Evolutionary conservation across 2,888 invertebrate species (phyloP), one percentile per base, ranked within the genome.

Genomic region (Perizoma affinitatum): DNA sequence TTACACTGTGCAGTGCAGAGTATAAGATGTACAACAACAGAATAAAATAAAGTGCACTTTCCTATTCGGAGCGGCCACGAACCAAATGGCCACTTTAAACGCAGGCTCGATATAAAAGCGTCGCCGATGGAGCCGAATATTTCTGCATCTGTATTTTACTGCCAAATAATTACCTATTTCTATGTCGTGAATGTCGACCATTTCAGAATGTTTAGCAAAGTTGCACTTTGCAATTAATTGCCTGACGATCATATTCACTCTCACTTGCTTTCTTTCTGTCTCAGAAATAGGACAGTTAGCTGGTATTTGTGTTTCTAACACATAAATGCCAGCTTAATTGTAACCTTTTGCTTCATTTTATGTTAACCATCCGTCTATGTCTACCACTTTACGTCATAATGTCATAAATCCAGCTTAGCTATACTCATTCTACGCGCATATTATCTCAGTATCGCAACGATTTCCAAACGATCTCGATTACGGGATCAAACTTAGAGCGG

Each of bases 51-150:
- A 62, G 47, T 60, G 60, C 58, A 55, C 34, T 58, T 54, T 34
- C 54, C 8, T 58, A 53, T 64, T 59, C 56, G 55, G 54, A 55
- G 54, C 63, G 57, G 65, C 62, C 66, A 61, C 50, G 53, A 60
- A 67, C 62, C 63, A 65, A 74, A 77, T 72, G 57, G 63, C 65
- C 68, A 72, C 67, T 73, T 73, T 66, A 68, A 70, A 66, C 57
- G 58, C 63, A 69, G 56, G 59, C 63, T 52, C 67, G 45, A 56
- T 64, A 61, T 70, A 57, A 64, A 67, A 45, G 58, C 54, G 53
- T 45, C 58, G 63, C 67, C 68, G 68, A 70, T 71, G 69, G 68
- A 63, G 63, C 53, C 33, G 6, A 72, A 73, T 74, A 69, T 74
- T 68, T 68, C 57, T 61, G 63, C 55, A 57, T 58, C 58, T 69